Percentiles rank a stretch among this genome's conserved stretches.
These are phyloP conservation scores for Nemotelus pantherinus DNA, from an alignment of 2,888 invertebrate genomes.

Conservation along the genomic window DNA sequence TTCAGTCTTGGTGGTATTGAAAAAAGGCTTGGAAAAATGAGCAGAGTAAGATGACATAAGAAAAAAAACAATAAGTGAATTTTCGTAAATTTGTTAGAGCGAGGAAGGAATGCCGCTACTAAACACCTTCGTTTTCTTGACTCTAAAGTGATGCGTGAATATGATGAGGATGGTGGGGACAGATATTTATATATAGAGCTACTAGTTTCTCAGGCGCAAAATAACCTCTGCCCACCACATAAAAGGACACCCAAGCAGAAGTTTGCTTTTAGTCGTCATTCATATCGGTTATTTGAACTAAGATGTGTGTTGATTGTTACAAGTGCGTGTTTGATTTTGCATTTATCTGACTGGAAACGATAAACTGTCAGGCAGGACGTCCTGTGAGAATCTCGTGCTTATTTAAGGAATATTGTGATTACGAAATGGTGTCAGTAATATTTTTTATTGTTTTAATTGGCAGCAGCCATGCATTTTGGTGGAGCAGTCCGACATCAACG, in stretches of 20 bases:
- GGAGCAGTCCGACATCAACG: slow-evolving; percentile 47
- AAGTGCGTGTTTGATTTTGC: too few species aligned
- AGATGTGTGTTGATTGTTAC: too few species aligned
- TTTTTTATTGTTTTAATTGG: too few species aligned
- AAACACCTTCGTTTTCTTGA: background rate
- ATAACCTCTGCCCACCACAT: background rate
- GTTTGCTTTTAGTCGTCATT: too few species aligned
- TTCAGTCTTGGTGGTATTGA: slow-evolving; percentile 10
- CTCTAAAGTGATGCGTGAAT: background rate
- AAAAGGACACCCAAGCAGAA: background rate
- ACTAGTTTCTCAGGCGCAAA: background rate
- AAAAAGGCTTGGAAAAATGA: background rate
- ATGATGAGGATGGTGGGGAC: slow-evolving; percentile 27
- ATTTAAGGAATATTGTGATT: too few species aligned
- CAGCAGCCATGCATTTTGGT: slow-evolving; percentile 49
- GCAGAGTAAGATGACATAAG: slow-evolving; percentile 1
- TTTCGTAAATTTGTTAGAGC: slow-evolving; percentile 1
- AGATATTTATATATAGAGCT: slow-evolving; percentile 36
- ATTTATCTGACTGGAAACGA: too few species aligned
- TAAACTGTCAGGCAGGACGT: too few species aligned
- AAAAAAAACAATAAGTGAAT: slow-evolving; percentile 20
- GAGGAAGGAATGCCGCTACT: slow-evolving; percentile 19
- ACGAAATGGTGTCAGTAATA: too few species aligned
- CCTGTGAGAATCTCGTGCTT: too few species aligned
- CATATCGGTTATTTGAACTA: too few species aligned